Percentiles rank a stretch among this genome's conserved stretches.
phyloP scores from a whole-genome alignment of 2,888 invertebrate genomes.

The Cacoxenus indagator region DNA sequence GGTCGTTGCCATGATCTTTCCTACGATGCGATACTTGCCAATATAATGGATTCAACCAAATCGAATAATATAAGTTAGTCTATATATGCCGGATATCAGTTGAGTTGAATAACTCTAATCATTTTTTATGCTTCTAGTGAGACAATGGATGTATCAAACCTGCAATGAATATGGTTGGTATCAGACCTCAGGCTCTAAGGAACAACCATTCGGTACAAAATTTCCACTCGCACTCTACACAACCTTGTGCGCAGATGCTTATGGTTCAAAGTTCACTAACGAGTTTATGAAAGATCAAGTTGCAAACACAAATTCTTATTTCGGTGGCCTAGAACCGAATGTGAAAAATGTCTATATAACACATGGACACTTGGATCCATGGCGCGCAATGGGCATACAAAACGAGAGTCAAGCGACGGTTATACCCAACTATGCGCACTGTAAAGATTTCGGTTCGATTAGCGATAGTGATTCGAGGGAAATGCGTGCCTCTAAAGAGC shows the following conservation, averaged over 20 bases:
- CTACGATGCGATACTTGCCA: conserved; percentile 49
- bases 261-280: conserved; percentile 53
- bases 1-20: conserved; percentile 56
- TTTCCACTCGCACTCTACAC: conserved; percentile 61
- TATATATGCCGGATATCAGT: neutral
- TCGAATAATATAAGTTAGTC: conserved; percentile 53
- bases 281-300: conserved; percentile 50
- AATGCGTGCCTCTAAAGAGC: conserved; percentile 63
- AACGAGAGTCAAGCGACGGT: conserved; percentile 58
- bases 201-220: conserved; percentile 73
- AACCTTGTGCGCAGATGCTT: conserved; percentile 60
- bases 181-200: conserved; percentile 77
- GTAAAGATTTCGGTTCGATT: conserved; percentile 66
- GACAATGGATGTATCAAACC: conserved; percentile 86
- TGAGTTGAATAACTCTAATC: neutral
- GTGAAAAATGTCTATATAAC: conserved; percentile 73
- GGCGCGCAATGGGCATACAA: conserved; percentile 72
- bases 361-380: conserved; percentile 74
- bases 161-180: conserved; percentile 90
- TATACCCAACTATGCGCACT: conserved; percentile 66
- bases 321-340: conserved; percentile 71
- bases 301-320: conserved; percentile 70
- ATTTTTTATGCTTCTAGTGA: conserved; percentile 53
- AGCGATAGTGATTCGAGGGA: conserved; percentile 52
- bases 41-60: conserved; percentile 43